Evolutionary conservation across 2,797 vertebrate species (phyloP), one percentile per base, ranked within the genome.

Genomic region (Prunella strophiata): DNA sequence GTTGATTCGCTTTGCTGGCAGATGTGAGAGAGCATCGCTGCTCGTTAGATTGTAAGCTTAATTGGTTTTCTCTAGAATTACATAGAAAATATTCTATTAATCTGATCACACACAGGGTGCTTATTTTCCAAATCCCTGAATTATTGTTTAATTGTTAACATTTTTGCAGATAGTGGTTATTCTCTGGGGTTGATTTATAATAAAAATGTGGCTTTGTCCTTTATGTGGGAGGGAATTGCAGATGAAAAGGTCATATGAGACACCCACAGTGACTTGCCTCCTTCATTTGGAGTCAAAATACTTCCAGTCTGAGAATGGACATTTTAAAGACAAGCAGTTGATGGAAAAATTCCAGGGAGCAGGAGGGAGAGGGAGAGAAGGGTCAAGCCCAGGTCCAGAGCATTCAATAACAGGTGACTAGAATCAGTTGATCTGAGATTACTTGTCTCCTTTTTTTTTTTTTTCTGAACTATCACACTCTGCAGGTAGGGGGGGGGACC

Each of bases 51-150:
- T 45, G 59, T 77, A 92, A 88, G 52, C 80, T 94, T 97, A 94
- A 96, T 96, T 97, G 92, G 79, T 93, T 98, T 97, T 96, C 91
- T 95, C 67, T 92, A 84, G 81, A 91, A 97, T 94, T 87, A 88
- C 50, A 70, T 29, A 89, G 89, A 87, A 83, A 95, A 81, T 86
- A 94, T 93, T 97, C 88, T 95, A 89, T 95, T 97, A 89, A 96
- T 97, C 94, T 95, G 65, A 61, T 96, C 93, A 88, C 43, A 94
- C 73, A 91, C 47, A 62, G 87, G 65, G 59, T 77, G 79, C 73
- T 97, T 96, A 96, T 93, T 91, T 94, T 94, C 87, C 71, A 94
- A 97, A 83, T 66, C 80, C 72, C 83, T 92, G 93, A 96, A 77
- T 97, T 95, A 95, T 93, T 87, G 59, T 92, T 93, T 91, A 93